Evolutionary conservation across 2,797 vertebrate species (phyloP).

Genomic region (Peromyscus aztecus): DNA sequence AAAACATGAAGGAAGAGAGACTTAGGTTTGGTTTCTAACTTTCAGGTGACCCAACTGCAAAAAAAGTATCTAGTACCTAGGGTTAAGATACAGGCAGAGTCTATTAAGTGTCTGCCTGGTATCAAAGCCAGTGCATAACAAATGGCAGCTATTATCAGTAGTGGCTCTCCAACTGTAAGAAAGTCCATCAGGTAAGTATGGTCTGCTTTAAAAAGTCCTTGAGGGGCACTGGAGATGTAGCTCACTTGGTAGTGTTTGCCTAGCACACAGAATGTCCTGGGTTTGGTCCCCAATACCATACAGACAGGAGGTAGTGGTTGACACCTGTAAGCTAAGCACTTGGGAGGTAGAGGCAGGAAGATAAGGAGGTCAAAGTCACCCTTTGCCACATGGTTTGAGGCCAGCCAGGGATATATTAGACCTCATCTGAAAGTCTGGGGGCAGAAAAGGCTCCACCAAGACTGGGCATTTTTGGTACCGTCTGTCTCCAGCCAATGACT

Average conservation of each 20-base stretch:
- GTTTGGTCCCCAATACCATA: not conserved
- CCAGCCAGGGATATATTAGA: not conserved
- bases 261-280: not conserved
- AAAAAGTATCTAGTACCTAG: not conserved
- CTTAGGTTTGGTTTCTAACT: not conserved
- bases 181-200: not conserved
- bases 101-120: not conserved
- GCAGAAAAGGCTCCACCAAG: not conserved
- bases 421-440: not conserved
- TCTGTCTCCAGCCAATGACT: not conserved
- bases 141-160: not conserved
- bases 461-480: not conserved
- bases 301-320: not conserved
- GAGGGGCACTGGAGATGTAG: not conserved
- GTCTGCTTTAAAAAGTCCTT: not conserved
- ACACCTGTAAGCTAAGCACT: not conserved
- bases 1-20: not conserved
- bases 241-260: not conserved
- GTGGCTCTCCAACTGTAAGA: not conserved
- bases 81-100: constrained; percentile 22
- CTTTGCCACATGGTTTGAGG: not conserved
- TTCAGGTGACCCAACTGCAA: not conserved
- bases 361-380: not conserved
- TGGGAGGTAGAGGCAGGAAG: not conserved
- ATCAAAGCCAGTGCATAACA: constrained; percentile 1